A percentile compares a stretch with the other conserved stretches of the same genome.
These are phyloP conservation scores for Syngnathus typhle DNA, from an alignment of 2,113 vertebrate genomes.

Conservation along the genomic window DNA sequence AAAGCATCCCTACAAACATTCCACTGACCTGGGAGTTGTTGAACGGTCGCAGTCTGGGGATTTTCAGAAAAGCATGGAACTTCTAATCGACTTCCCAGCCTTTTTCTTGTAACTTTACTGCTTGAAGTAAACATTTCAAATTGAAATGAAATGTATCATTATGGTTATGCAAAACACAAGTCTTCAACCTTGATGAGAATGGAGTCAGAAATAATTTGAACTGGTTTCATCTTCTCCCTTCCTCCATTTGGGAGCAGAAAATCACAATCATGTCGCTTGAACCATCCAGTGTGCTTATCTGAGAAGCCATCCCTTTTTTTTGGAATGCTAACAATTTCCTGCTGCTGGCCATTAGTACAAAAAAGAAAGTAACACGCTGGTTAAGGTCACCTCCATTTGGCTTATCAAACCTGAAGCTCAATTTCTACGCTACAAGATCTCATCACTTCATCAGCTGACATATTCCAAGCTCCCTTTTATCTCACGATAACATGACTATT, in stretches of 20 bases:
- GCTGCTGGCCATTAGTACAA: background rate
- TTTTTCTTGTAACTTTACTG: background rate
- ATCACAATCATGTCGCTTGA: background rate
- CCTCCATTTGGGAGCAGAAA: background rate
- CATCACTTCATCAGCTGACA: background rate
- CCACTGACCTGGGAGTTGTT: slow-evolving; percentile 1
- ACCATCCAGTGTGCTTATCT: background rate
- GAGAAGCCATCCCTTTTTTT: background rate
- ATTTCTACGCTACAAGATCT: background rate
- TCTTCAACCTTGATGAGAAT: background rate
- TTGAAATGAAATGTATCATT: background rate
- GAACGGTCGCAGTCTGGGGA: slow-evolving; percentile 1
- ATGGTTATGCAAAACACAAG: background rate
- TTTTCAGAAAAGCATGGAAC: background rate
- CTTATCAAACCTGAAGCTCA: background rate
- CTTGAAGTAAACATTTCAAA: background rate
- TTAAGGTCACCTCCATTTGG: background rate
- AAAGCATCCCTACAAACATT: slow-evolving; percentile 5
- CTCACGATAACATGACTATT: slow-evolving; percentile 1
- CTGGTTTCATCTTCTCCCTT: background rate
- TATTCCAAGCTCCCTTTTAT: slow-evolving; percentile 1
- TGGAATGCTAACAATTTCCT: background rate
- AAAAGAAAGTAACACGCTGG: background rate
- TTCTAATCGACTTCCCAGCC: background rate
- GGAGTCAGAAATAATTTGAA: background rate